Evolutionary conservation across 2,888 invertebrate species (phyloP).

Genomic region (Epistrophella euchroma): DNA sequence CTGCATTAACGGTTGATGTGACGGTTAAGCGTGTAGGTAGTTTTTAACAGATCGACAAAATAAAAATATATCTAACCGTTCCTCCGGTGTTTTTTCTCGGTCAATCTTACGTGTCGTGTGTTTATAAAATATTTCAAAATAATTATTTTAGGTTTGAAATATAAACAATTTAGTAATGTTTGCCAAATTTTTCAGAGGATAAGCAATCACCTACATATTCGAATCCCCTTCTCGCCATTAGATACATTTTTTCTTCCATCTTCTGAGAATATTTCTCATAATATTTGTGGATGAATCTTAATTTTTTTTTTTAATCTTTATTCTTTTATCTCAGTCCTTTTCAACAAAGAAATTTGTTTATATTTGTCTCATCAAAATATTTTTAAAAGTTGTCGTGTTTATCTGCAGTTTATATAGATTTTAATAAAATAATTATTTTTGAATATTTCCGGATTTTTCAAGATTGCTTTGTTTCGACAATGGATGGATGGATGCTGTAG

Average conservation of each 20-base stretch:
- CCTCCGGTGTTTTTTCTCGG: constrained; percentile 1
- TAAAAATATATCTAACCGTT: constrained; percentile 10
- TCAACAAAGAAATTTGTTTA: constrained; percentile 19
- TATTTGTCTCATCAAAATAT: neutral
- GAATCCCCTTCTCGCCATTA: constrained; percentile 30
- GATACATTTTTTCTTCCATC: constrained; percentile 63
- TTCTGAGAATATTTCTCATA: neutral
- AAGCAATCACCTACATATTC: neutral
- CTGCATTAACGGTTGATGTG: constrained; percentile 56
- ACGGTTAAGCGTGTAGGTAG: constrained; percentile 9
- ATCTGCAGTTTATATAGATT: neutral
- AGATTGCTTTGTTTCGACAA: constrained; percentile 9
- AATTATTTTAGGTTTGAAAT: constrained; percentile 3
- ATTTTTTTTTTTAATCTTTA: neutral
- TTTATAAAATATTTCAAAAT: neutral
- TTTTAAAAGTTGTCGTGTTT: constrained; percentile 29
- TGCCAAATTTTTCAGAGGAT: constrained; percentile 16
- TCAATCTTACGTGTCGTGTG: constrained; percentile 14
- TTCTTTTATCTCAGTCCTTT: constrained; percentile 20
- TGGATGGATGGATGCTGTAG: constrained; percentile 54
- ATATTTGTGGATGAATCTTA: constrained; percentile 12
- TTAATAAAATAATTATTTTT: neutral
- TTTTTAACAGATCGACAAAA: constrained; percentile 15
- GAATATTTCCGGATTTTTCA: constrained; percentile 19
- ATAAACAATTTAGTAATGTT: neutral